Percentiles rank a stretch among this genome's conserved stretches.
Conservation (phyloP, 2,113 vertebrate genomes). For the Brachirus orientalis region DNA sequence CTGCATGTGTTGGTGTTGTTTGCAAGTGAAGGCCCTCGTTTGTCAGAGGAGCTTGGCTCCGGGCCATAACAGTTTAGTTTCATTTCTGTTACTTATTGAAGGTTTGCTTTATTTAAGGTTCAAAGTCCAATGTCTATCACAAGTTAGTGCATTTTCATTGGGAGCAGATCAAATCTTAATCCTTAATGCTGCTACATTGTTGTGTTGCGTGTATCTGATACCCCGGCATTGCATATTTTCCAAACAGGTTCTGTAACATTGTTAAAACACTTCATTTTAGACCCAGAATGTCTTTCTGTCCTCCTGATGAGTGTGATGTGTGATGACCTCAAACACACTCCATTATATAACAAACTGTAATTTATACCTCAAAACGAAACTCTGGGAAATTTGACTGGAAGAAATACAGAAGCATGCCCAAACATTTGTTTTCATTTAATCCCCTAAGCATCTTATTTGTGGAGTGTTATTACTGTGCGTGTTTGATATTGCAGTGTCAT, state of each 20-base stretch:
- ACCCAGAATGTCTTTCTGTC: background rate
- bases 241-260: background rate
- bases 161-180: background rate
- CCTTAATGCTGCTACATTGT: background rate
- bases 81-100: conserved; percentile 9
- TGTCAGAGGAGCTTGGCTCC: conserved; percentile 47
- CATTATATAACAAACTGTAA: conserved; percentile 22
- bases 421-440: no score
- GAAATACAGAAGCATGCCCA: background rate
- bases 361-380: conserved; percentile 13
- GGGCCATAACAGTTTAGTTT: conserved; percentile 48
- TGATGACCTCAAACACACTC: background rate
- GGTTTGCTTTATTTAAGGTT: background rate
- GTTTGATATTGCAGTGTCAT: no score
- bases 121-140: conserved; percentile 13
- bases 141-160: conserved; percentile 13
- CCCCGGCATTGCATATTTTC: background rate
- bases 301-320: background rate
- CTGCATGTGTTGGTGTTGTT: conserved; percentile 53
- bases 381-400: background rate
- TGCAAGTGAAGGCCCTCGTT: conserved; percentile 31
- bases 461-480: no score
- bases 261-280: background rate
- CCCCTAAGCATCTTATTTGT: no score
- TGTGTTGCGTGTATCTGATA: background rate